phyloP scores from a whole-genome alignment of 92 coral and sea anemone species.

The Siderastrea radians region DNA sequence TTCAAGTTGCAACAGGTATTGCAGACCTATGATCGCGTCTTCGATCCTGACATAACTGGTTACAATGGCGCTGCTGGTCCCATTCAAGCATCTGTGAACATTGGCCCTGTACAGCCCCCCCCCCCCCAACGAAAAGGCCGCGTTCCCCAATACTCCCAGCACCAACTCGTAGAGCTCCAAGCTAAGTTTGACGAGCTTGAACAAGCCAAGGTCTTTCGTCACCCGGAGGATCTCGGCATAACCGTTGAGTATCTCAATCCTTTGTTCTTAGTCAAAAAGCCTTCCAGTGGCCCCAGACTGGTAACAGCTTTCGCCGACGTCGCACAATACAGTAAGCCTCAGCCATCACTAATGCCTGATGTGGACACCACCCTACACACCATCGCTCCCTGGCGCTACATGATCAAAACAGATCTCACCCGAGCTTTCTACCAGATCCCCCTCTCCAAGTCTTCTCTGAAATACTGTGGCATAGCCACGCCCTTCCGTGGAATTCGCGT shows the following conservation, averaged over 20 bases:
- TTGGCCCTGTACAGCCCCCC: slow-evolving; percentile 47
- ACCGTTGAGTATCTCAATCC: slow-evolving; percentile 60
- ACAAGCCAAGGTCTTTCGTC: slow-evolving; percentile 30
- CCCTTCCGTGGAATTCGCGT: no score
- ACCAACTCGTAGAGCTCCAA: slow-evolving; percentile 40
- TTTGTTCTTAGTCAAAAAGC: slow-evolving; percentile 59
- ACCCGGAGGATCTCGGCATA: slow-evolving; percentile 54
- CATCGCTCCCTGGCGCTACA: no score
- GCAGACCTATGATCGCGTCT: slow-evolving; percentile 31
- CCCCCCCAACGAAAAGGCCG: slow-evolving; percentile 52
- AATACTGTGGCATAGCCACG: no score
- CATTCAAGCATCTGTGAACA: slow-evolving; percentile 30
- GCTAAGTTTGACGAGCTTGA: slow-evolving; percentile 54
- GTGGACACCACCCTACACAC: slow-evolving; percentile 48
- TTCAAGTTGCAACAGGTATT: slow-evolving; percentile 40
- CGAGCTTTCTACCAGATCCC: no score
- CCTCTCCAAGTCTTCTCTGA: no score
- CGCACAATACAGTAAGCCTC: no score
- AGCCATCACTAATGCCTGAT: slow-evolving; percentile 31
- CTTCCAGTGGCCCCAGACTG: slow-evolving; percentile 44
- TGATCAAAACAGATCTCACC: no score
- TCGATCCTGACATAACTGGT: slow-evolving; percentile 37
- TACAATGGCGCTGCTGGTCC: slow-evolving; percentile 63
- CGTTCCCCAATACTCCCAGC: slow-evolving; percentile 35
- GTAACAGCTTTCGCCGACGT: no score